Conservation (phyloP, 1,140 invertebrate genomes). For the Lepidurus arcticus region DNA sequence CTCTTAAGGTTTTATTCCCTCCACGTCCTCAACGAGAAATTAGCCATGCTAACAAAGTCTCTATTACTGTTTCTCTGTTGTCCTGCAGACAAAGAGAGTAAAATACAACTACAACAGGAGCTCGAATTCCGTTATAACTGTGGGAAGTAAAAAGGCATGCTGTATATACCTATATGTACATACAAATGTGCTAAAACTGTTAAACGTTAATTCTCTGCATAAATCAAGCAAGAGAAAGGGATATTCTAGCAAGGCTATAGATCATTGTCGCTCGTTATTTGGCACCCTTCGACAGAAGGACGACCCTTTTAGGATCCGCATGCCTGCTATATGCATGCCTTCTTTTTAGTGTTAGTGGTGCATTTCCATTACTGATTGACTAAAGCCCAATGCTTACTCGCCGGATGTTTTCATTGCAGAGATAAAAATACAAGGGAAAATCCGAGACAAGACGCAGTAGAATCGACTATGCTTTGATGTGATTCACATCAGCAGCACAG, state of each 20-base stretch:
- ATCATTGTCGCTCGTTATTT: slow-evolving; percentile 22
- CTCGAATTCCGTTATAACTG: too few species aligned
- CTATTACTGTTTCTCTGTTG: too few species aligned
- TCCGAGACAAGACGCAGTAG: not conserved
- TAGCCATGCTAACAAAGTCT: too few species aligned
- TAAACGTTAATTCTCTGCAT: not conserved
- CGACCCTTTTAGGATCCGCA: not conserved
- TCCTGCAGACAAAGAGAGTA: too few species aligned
- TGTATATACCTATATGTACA: not conserved
- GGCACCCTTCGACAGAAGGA: slow-evolving; percentile 9
- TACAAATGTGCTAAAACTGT: not conserved
- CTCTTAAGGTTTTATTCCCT: too few species aligned
- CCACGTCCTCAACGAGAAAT: too few species aligned
- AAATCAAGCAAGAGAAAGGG: not conserved
- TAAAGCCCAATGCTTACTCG: not conserved
- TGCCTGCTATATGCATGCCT: not conserved
- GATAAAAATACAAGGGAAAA: not conserved
- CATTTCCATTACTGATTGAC: slow-evolving; percentile 14
- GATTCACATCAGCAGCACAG: not conserved
- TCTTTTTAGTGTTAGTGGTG: not conserved
- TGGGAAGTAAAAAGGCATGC: not conserved
- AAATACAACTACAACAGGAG: too few species aligned
- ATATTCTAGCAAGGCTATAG: not conserved
- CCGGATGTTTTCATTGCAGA: slow-evolving; percentile 14
- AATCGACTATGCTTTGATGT: not conserved